These are phyloP conservation scores for Stenodera caucasica DNA, from an alignment of 2,888 invertebrate genomes.

Conservation along the genomic window DNA sequence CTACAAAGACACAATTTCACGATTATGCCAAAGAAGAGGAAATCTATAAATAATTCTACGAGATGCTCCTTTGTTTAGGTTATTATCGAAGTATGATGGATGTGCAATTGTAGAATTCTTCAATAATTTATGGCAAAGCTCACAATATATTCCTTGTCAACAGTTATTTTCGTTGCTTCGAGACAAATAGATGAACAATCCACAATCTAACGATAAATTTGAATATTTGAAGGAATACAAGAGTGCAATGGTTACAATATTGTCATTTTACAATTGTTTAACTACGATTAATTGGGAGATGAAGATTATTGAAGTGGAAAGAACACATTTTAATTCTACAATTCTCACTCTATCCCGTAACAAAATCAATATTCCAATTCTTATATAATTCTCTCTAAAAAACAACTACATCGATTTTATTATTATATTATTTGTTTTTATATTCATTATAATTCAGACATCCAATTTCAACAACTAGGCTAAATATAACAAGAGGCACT, in stretches of 20 bases:
- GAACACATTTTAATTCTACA: too few relatives aligned
- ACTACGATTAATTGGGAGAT: slow-evolving; percentile 1
- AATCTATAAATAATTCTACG: too few relatives aligned
- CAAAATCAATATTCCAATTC: slow-evolving; percentile 9
- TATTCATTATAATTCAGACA: slow-evolving; percentile 25
- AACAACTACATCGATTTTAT: slow-evolving; percentile 19
- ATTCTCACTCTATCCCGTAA: slow-evolving; percentile 26
- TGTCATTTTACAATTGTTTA: slow-evolving; percentile 12
- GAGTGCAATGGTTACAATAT: slow-evolving; percentile 21
- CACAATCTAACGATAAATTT: slow-evolving; percentile 24
- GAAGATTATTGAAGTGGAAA: slow-evolving; percentile 19
- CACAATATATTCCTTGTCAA: slow-evolving; percentile 17
- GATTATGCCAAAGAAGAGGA: too few relatives aligned
- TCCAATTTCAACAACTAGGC: slow-evolving; percentile 37
- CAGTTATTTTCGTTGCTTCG: slow-evolving; percentile 32
- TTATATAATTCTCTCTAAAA: background rate
- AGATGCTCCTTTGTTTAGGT: too few relatives aligned
- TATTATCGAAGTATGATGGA: too few relatives aligned
- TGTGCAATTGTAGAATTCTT: slow-evolving; percentile 23
- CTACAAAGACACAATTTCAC: slow-evolving; percentile 24
- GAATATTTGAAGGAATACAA: slow-evolving; percentile 20
- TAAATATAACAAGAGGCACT: slow-evolving; percentile 38
- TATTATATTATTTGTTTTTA: background rate
- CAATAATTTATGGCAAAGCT: slow-evolving; percentile 7
- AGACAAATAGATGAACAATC: slow-evolving; percentile 34